phyloP scores from a whole-genome alignment of 2,888 invertebrate genomes.

The Lacanobia wlatinum region DNA sequence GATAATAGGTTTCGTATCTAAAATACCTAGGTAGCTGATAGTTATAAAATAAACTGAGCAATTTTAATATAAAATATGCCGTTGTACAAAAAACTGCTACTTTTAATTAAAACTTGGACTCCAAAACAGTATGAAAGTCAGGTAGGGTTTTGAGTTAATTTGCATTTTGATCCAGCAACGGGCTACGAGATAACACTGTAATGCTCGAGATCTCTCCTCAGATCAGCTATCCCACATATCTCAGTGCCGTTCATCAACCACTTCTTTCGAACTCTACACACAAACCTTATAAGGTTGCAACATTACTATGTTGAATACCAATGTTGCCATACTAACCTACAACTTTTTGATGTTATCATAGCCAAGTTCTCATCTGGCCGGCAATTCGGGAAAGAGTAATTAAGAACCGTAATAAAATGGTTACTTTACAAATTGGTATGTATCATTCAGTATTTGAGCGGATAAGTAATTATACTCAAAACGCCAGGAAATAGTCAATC shows the following conservation, averaged over 20 bases:
- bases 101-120: slow-evolving; percentile 65
- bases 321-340: slow-evolving; percentile 72
- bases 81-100: slow-evolving; percentile 31
- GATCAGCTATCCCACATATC: slow-evolving; percentile 76
- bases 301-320: slow-evolving; percentile 67
- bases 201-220: slow-evolving; percentile 77
- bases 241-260: slow-evolving; percentile 73
- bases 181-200: slow-evolving; percentile 77
- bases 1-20: slow-evolving; percentile 46
- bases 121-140: slow-evolving; percentile 65
- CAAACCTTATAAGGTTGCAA: slow-evolving; percentile 72
- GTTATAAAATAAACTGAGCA: slow-evolving; percentile 33
- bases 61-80: slow-evolving; percentile 37
- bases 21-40: slow-evolving; percentile 25
- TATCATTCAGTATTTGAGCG: slow-evolving; percentile 71
- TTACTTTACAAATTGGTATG: slow-evolving; percentile 72
- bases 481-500: slow-evolving; percentile 79
- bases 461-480: slow-evolving; percentile 71
- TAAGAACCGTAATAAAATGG: slow-evolving; percentile 69
- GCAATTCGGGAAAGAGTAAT: slow-evolving; percentile 65
- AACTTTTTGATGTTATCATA: slow-evolving; percentile 68
- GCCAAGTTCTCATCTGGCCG: slow-evolving; percentile 66
- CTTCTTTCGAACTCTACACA: slow-evolving; percentile 72
- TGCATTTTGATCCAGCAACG: slow-evolving; percentile 80
- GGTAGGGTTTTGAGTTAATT: slow-evolving; percentile 75